These are phyloP conservation scores for Pangasius djambal DNA, from an alignment of 2,797 vertebrate species.

Conservation along the genomic window DNA sequence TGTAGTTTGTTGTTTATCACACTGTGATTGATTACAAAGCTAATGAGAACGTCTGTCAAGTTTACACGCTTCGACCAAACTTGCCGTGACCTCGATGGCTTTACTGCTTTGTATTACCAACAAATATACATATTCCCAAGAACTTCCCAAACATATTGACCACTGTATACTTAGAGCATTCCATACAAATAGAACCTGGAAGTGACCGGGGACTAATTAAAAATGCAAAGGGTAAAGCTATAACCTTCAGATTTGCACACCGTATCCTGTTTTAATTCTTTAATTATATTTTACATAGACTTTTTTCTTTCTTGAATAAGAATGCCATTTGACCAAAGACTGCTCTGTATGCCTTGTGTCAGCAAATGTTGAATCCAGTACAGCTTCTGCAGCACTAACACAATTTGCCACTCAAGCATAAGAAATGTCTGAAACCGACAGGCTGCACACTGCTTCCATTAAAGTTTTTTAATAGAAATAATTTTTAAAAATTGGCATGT, in stretches of 20 bases:
- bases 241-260: background rate
- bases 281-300: background rate
- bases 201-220: background rate
- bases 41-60: slow-evolving; percentile 64
- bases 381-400: slow-evolving; percentile 22
- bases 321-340: background rate
- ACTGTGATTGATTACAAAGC: slow-evolving; percentile 63
- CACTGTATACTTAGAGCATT: background rate
- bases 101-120: background rate
- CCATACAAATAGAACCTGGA: background rate
- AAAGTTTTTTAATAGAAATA: background rate
- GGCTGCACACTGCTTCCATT: background rate
- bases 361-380: slow-evolving; percentile 11
- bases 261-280: background rate
- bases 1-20: slow-evolving; percentile 10
- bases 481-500: background rate
- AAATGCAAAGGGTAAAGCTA: background rate
- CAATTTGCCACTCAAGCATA: slow-evolving; percentile 8
- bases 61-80: background rate
- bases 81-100: background rate
- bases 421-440: background rate
- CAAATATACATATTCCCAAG: background rate
- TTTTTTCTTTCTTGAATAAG: background rate
- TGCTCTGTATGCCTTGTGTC: slow-evolving; percentile 18
- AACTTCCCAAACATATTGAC: background rate